phyloP scores from a whole-genome alignment of 2,797 vertebrate species.

The Bovichtus variegatus region DNA sequence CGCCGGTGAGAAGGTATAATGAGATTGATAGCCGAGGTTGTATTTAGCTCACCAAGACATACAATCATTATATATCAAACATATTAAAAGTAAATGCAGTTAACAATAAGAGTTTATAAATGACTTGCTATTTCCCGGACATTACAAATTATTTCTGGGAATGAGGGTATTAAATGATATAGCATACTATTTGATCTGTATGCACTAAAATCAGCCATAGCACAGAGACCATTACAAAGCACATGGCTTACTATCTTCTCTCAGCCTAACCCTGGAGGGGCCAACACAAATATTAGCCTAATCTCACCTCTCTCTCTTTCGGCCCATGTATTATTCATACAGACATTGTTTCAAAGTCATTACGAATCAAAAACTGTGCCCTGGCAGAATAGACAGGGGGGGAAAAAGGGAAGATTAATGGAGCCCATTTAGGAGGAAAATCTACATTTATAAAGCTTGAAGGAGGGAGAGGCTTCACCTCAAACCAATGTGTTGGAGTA shows the following conservation, averaged over 20 bases:
- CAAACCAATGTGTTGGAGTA: too few species aligned
- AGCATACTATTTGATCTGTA: not conserved
- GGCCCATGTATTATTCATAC: slow-evolving; percentile 72
- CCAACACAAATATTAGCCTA: slow-evolving; percentile 33
- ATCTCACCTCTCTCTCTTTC: slow-evolving; percentile 18
- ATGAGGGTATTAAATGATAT: not conserved
- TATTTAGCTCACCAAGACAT: too few species aligned
- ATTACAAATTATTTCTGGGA: not conserved
- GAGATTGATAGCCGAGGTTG: too few species aligned
- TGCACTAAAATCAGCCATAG: not conserved
- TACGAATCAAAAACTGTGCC: slow-evolving; percentile 32
- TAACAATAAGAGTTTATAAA: not conserved
- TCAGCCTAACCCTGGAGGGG: slow-evolving; percentile 8
- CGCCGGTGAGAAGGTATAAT: too few species aligned
- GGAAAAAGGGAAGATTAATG: slow-evolving; percentile 61
- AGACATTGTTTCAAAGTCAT: slow-evolving; percentile 55
- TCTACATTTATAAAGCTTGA: slow-evolving; percentile 23
- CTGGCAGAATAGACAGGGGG: slow-evolving; percentile 28
- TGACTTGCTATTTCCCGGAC: not conserved
- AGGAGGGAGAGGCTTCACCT: not conserved
- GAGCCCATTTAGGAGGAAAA: slow-evolving; percentile 34
- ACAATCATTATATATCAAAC: too few species aligned
- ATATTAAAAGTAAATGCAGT: too few species aligned
- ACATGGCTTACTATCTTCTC: not conserved
- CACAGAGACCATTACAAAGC: slow-evolving; percentile 13